A percentile compares a stretch with the other conserved stretches of the same genome.
These are phyloP conservation scores for Sycophila texana DNA, from an alignment of 2,888 invertebrate species.

Conservation along the genomic window DNA sequence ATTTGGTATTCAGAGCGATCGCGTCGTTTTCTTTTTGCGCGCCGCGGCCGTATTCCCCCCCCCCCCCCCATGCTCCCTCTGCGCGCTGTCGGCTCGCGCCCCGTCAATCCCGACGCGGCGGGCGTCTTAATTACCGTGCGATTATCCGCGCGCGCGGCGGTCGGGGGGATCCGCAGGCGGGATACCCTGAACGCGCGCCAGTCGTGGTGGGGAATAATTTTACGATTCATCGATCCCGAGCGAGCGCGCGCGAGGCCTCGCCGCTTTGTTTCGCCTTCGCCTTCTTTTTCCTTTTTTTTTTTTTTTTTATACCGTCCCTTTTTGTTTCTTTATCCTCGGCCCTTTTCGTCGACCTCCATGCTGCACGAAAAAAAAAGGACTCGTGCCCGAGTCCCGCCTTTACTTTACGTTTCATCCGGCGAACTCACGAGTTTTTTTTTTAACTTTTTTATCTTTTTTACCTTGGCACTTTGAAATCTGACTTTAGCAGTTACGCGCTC, in stretches of 20 bases:
- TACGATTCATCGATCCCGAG: constrained; percentile 32
- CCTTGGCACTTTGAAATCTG: no score
- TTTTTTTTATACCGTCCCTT: background rate
- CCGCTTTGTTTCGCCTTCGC: background rate
- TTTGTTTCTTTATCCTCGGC: background rate
- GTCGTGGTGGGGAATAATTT: constrained; percentile 24
- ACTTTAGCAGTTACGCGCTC: no score
- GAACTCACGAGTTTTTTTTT: no score
- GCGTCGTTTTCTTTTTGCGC: background rate
- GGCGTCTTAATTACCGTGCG: constrained; percentile 5
- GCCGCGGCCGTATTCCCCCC: no score
- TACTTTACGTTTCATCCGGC: no score
- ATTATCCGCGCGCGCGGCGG: no score
- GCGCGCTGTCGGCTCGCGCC: background rate
- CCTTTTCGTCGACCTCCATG: no score
- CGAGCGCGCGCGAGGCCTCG: background rate
- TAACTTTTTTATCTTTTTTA: no score
- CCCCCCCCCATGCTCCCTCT: no score
- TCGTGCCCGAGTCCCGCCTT: no score
- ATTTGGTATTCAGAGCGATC: background rate
- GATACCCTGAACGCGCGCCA: background rate
- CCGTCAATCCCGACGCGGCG: background rate
- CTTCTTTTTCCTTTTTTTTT: background rate
- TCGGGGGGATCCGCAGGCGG: no score
- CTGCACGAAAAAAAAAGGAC: no score